A percentile compares a stretch with the other conserved stretches of the same genome.
Conservation (phyloP, 2,113 vertebrate genomes). For the Acanthochromis polyacanthus region DNA sequence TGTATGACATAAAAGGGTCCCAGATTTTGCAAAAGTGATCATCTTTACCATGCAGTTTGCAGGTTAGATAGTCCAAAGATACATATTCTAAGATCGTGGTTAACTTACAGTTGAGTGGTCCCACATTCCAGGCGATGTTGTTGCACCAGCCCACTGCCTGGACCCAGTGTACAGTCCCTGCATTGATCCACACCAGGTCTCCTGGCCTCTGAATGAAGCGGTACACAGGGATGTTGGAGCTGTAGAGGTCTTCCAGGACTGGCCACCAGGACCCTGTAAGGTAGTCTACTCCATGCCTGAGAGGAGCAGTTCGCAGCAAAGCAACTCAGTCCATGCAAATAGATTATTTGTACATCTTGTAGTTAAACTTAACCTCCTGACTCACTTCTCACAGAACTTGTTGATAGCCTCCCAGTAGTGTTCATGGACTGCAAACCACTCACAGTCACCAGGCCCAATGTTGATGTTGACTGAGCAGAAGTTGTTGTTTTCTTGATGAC, state of each 20-base stretch:
- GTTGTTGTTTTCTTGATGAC: constrained; percentile 96
- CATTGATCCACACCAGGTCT: constrained; percentile 96
- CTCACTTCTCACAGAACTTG: constrained; percentile 92
- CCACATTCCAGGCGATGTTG: constrained; percentile 97
- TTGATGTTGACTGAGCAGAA: constrained; percentile 96
- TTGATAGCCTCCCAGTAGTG: constrained; percentile 93
- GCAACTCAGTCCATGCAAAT: neutral
- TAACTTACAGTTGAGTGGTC: constrained; percentile 90
- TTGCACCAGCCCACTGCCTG: constrained; percentile 97
- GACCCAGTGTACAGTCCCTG: constrained; percentile 94
- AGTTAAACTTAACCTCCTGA: neutral
- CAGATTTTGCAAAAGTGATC: too few species aligned
- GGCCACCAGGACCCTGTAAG: constrained; percentile 96
- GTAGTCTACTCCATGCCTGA: constrained; percentile 92
- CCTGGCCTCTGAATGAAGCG: constrained; percentile 94
- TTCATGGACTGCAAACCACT: constrained; percentile 95
- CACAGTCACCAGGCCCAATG: constrained; percentile 93
- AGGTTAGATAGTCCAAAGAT: too few species aligned
- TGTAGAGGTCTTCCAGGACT: constrained; percentile 92
- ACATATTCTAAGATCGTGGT: too few species aligned
- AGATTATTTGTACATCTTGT: neutral
- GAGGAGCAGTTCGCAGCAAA: neutral
- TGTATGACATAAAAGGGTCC: too few species aligned
- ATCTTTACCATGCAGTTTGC: too few species aligned
- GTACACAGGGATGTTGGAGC: constrained; percentile 92